Base-by-base conservation (phyloP, 2,888 invertebrate species). In the Xanthostigma xanthostigma region DNA sequence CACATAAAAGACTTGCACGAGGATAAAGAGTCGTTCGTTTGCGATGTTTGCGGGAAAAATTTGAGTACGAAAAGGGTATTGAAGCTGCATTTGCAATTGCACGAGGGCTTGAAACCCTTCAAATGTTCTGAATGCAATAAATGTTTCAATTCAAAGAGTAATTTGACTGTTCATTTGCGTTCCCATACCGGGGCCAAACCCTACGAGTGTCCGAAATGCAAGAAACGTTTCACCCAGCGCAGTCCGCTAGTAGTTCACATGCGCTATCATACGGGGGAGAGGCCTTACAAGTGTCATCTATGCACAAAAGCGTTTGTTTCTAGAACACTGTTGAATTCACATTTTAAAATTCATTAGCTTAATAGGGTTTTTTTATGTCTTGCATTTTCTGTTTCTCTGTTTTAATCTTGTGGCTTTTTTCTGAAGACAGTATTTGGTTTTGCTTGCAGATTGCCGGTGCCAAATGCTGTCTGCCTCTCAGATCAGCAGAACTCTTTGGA, bases 261-360 rank as follows among this genome's bases (percentile, higher is more conserved):
- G 6, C 48, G 53, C n/a, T 50, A 50, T 9, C 55, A 54, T 45
- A 54, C 59, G 6, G 62, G 62, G 5, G 62, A 63, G 47, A 55
- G 60, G 49, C 63, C 63, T 6, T 62, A 58, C 45, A 37, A 47
- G 9, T 54, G 54, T 48, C 35, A 46, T 37, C 38, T 49, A 11
- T 54, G 54, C 41, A 27, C 45, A 42, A 47, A 48, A 34, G 47
- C 17, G 13, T 53, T 53, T 44, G 45, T 49, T 10, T 45, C 40
- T 3, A 41, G 36, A 35, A 51, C 46, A 11, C 27, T 51, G 9
- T 38, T 51, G 44, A 51, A 49, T 35, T 41, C 42, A 39, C 51
- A 51, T 44, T 37, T 44, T 10, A 41, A 49, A 44, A 46, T 27
- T 27, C 27, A 27, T 27, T 27, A 27, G 27, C 27, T 3, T 6